phyloP scores from a whole-genome alignment of 1,140 invertebrate species.

The Scaptomyza pallida region DNA sequence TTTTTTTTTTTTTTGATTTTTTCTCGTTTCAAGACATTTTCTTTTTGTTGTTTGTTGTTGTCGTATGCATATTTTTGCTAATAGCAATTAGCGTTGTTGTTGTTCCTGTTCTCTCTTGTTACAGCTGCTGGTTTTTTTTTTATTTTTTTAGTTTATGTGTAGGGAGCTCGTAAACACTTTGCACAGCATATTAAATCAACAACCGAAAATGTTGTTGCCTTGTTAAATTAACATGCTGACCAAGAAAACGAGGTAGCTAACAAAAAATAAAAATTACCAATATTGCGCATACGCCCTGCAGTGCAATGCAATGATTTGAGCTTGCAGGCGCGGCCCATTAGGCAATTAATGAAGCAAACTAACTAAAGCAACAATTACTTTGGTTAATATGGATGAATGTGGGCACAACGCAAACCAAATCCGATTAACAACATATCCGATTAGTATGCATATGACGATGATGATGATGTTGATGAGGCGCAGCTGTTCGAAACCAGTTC shows the following conservation, averaged over 20 bases:
- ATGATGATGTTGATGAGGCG: neutral
- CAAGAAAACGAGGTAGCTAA: constrained; percentile 10
- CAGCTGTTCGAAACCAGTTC: constrained; percentile 37
- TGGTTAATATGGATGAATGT: constrained; percentile 18
- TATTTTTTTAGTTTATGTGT: constrained; percentile 23
- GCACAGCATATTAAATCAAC: constrained; percentile 25
- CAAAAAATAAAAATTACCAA: constrained; percentile 17
- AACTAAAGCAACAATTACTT: constrained; percentile 24
- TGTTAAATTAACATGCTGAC: constrained; percentile 18
- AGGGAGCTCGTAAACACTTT: constrained; percentile 30
- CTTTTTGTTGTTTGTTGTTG: constrained; percentile 17
- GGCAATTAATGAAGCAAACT: constrained; percentile 73
- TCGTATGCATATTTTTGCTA: constrained; percentile 64
- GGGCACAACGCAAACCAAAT: constrained; percentile 40
- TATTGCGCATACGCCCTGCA: constrained; percentile 53
- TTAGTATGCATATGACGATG: constrained; percentile 16
- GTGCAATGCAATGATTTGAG: constrained; percentile 22
- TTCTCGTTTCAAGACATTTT: constrained; percentile 56
- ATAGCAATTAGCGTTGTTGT: constrained; percentile 75
- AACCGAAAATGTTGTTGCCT: neutral
- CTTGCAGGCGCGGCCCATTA: constrained; percentile 72
- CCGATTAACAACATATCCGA: constrained; percentile 20
- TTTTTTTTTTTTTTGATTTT: constrained; percentile 72
- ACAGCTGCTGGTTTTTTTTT: constrained; percentile 28
- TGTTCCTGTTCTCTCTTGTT: constrained; percentile 23